phyloP scores from a whole-genome alignment of 2,113 vertebrate genomes.

The Genyomyrus donnyi region DNA sequence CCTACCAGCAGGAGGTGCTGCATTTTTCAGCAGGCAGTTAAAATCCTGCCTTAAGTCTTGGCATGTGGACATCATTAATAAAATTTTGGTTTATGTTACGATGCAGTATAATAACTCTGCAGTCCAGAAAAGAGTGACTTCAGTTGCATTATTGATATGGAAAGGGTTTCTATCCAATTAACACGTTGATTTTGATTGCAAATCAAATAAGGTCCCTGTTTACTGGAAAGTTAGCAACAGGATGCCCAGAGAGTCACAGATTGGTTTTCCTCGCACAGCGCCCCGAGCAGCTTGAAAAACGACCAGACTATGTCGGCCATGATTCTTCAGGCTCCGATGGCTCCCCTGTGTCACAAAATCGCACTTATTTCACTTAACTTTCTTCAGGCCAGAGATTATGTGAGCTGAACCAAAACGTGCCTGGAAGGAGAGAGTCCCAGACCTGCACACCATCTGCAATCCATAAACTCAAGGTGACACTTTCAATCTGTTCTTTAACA shows the following conservation, averaged over 20 bases:
- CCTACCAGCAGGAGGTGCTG: not conserved
- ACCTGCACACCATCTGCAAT: not conserved
- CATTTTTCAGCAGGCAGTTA: not conserved
- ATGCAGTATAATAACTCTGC: not conserved
- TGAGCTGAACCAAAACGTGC: not conserved
- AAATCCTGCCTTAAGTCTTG: not conserved
- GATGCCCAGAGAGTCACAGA: not conserved
- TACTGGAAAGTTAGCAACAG: not conserved
- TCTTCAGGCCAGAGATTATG: not conserved
- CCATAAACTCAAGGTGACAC: not conserved
- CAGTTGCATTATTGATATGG: not conserved
- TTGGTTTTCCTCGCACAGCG: not conserved
- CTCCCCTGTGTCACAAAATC: not conserved
- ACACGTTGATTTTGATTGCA: not conserved
- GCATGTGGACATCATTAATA: not conserved
- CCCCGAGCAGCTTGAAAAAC: not conserved
- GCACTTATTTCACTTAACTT: not conserved
- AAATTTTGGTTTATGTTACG: not conserved
- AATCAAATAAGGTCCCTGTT: not conserved
- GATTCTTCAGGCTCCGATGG: not conserved
- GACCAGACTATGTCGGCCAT: not conserved
- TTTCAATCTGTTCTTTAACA: not conserved
- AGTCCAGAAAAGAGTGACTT: not conserved
- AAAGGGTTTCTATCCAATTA: not conserved
- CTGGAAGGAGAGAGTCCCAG: not conserved